Evolutionary conservation across 1,140 invertebrate species (phyloP).

Genomic region (Drosophila sucinea): DNA sequence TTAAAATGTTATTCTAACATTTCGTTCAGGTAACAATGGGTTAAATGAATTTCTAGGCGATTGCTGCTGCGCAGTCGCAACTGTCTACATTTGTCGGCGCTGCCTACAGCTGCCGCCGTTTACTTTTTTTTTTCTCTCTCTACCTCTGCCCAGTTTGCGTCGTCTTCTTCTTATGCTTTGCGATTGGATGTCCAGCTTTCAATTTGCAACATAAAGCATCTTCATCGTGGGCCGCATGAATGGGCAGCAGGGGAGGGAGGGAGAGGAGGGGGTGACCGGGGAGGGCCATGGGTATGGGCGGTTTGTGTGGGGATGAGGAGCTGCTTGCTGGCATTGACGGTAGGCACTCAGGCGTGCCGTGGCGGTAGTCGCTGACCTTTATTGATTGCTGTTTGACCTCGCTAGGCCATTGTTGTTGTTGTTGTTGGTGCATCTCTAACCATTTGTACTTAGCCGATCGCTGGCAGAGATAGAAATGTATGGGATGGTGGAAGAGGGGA

Average conservation of each 20-base stretch:
- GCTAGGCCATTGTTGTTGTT: constrained; percentile 56
- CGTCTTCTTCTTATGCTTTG: constrained; percentile 45
- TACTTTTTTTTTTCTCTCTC: constrained; percentile 26
- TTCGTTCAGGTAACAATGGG: constrained; percentile 10
- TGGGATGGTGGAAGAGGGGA: not conserved
- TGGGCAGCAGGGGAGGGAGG: constrained; percentile 41
- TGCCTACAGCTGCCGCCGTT: constrained; percentile 36
- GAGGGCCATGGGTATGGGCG: not conserved
- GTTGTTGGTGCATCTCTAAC: constrained; percentile 66
- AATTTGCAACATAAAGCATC: constrained; percentile 82
- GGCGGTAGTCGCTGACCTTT: constrained; percentile 80
- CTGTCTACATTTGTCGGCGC: constrained; percentile 68
- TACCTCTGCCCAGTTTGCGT: constrained; percentile 19
- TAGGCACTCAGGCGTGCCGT: constrained; percentile 76
- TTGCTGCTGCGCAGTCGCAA: constrained; percentile 65
- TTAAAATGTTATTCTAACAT: not conserved
- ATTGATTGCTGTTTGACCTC: constrained; percentile 83
- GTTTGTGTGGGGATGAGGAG: constrained; percentile 53
- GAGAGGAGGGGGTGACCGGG: too few relatives aligned
- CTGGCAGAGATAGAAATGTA: constrained; percentile 61
- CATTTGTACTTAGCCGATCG: constrained; percentile 75
- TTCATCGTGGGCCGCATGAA: constrained; percentile 81
- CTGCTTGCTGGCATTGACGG: constrained; percentile 66
- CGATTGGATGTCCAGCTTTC: constrained; percentile 81
- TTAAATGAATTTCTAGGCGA: constrained; percentile 36